Evolutionary conservation across 2,888 invertebrate species (phyloP), one percentile per base, ranked within the genome.

Genomic region (Carabus problematicus): DNA sequence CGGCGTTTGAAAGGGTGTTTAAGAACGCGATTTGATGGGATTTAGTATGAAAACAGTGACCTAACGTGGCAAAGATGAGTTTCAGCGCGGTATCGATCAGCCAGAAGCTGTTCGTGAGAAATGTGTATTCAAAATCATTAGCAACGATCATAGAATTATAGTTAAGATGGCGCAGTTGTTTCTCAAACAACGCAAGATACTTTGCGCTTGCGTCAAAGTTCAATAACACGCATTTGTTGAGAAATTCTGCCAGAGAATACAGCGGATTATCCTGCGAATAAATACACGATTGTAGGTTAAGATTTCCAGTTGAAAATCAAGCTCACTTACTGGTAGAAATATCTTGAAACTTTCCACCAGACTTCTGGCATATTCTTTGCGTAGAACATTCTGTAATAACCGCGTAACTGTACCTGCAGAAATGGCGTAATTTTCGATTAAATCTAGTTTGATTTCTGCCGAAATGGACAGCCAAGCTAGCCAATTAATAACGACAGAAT

Each of bases 321-420:
- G 68, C 41, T 64, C 19, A 78, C 83, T 82, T 80, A 89, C 89
- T 73, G 89, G 87, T 80, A 91, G 86, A 79, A 93, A 93, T 74
- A 92, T 87, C 55, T 85, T 80, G 76, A 91, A 87, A 71, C 91
- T 89, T 74, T 89, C 86, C 58, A 85, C 84, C 19, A 93, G 77
- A 0, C 89, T 88, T 45, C 83, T 82, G 6, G 88, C 81, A 74
- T 86, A 89, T 9, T 88, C 86, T 29, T 83, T 82, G 12, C 81
- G 77, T 8, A 91, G 78, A 73, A 87, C 84, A 29, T 83, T 78
- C 71, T 84, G 82, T 0, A 89, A 83, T 1, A 89, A 82, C 56
- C 74, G 72, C 2, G 75, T 73, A 11, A 81, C 79, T 29, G 74
- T 56, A 16, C 73, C 71, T 8, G 77, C 72, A 61, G 72, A 68